A percentile compares a stretch with the other conserved stretches of the same genome.
phyloP scores from a whole-genome alignment of 2,888 invertebrate species.

The Drosophila fungiperda region DNA sequence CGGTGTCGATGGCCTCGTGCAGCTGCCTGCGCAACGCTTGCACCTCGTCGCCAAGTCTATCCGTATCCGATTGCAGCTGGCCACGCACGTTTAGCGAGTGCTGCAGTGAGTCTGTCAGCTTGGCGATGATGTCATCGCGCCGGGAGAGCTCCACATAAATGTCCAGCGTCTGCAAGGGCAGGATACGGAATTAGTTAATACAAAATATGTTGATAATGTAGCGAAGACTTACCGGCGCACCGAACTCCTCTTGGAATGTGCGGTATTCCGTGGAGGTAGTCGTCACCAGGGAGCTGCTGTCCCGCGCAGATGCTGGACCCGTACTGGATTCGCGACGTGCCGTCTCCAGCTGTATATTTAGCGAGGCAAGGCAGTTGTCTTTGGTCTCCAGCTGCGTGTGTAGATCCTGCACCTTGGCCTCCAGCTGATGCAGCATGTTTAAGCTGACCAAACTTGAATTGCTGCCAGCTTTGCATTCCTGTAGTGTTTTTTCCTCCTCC shows the following conservation, averaged over 20 bases:
- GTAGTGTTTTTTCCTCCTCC: conserved; percentile 69
- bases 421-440: conserved; percentile 82
- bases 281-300: conserved; percentile 83
- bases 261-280: conserved; percentile 89
- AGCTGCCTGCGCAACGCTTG: conserved; percentile 86
- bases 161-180: conserved; percentile 88
- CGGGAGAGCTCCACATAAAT: conserved; percentile 89
- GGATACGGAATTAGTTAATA: background rate
- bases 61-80: conserved; percentile 87
- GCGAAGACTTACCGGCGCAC: conserved; percentile 87
- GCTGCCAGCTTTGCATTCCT: conserved; percentile 43
- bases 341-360: conserved; percentile 82
- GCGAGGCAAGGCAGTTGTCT: conserved; percentile 81
- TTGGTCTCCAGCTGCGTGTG: conserved; percentile 82
- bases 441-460: conserved; percentile 74
- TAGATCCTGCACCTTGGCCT: conserved; percentile 82
- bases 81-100: conserved; percentile 88
- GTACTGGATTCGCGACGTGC: conserved; percentile 72
- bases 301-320: conserved; percentile 81
- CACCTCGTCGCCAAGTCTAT: conserved; percentile 88
- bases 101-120: conserved; percentile 90
- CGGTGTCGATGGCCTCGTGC: conserved; percentile 84
- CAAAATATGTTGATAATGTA: background rate
- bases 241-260: conserved; percentile 90
- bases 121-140: conserved; percentile 90